Evolutionary conservation across 2,797 vertebrate genomes (phyloP).

Genomic region (Hyperoplus lanceolatus): DNA sequence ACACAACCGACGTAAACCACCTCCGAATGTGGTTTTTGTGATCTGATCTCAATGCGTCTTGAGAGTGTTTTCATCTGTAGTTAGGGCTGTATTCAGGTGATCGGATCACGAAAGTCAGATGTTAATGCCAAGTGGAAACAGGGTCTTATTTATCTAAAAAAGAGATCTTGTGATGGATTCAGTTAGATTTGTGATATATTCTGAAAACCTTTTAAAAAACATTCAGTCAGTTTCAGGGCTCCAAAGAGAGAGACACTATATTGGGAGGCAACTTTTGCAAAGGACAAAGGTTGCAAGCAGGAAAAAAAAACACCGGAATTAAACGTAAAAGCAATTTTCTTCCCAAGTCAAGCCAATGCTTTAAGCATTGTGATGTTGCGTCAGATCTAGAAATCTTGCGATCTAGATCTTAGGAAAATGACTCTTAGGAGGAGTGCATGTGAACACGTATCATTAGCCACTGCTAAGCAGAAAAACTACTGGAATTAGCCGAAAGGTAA

Average conservation of each 20-base stretch:
- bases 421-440: conserved; percentile 8
- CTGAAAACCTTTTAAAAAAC: background rate
- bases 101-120: too few species aligned
- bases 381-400: conserved; percentile 18
- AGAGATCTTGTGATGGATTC: background rate
- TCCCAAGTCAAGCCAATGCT: conserved; percentile 36
- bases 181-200: background rate
- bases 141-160: background rate
- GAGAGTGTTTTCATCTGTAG: too few species aligned
- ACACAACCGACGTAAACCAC: too few species aligned
- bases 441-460: conserved; percentile 12
- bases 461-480: conserved; percentile 44
- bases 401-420: conserved; percentile 21
- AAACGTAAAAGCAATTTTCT: conserved; percentile 38
- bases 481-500: conserved; percentile 38
- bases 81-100: too few species aligned
- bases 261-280: conserved; percentile 17
- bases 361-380: conserved; percentile 19
- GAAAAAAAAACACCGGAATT: conserved; percentile 41
- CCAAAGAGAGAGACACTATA: background rate
- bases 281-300: conserved; percentile 59
- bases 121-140: too few species aligned
- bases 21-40: too few species aligned
- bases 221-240: conserved; percentile 22
- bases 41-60: too few species aligned